Evolutionary conservation across 2,888 invertebrate species (phyloP), one percentile per base, ranked within the genome.

Genomic region (Tetragnatha montana): DNA sequence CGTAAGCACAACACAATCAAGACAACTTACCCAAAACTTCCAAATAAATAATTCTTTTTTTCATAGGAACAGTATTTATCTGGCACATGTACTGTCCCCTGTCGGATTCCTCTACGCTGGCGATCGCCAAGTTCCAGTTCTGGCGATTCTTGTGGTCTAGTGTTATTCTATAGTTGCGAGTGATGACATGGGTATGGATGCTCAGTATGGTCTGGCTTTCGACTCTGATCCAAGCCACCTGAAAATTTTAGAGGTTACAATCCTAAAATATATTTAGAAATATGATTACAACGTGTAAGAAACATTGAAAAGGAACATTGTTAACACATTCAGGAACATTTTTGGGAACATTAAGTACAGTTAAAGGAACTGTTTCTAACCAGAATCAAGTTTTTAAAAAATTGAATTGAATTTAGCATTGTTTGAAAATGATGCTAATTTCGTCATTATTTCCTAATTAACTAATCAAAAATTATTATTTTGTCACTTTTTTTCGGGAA

Each of bases 61-160:
- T 95, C 97, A 98, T 98, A 19, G 97, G 97, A 94, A 97, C 97
- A 0, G 97, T 98, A 94, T 98, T 97, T 92, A 91, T 89, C 81
- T 91, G 91, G 49, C 91, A 91, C 91, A 91, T 91, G 97, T 97
- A 94, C 97, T 98, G 92, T 71, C 98, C 98, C 73, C 97, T 95
- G 94, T 98, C 98, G 93, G 97, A 97, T 93, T 97, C 96, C 94
- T 97, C 97, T 82, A 97, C 97, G 93, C 96, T 96, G 93, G 96
- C 97, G 92, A 98, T 97, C 94, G 98, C 97, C 90, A 98, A 95
- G 69, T 92, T 92, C 93, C 93, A 93, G 82, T 93, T 92, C 60
- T 89, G 88, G 83, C 93, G 92, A 69, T 92, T 92, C 35, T 91
- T 92, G 75, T 91, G 89, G 49, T 87, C 87, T 19, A 89, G 71